Evolutionary conservation across 1,140 invertebrate species (phyloP).

Genomic region (Papilio polyxenes): DNA sequence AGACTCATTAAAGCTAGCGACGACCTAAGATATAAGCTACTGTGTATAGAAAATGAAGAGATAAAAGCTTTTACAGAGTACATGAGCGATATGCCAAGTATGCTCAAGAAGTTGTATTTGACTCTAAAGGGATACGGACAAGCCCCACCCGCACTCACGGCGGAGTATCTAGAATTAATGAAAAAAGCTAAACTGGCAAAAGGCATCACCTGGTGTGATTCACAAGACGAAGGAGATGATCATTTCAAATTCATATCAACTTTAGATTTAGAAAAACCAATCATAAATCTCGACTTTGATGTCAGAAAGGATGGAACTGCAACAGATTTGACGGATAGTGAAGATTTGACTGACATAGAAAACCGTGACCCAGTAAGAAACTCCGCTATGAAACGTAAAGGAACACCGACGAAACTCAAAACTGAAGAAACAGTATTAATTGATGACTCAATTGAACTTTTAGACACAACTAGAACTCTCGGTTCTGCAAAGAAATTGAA

Average conservation of each 20-base stretch:
- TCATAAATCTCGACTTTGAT: constrained; percentile 50
- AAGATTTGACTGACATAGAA: constrained; percentile 66
- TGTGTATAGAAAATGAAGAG: constrained; percentile 65
- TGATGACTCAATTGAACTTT: constrained; percentile 68
- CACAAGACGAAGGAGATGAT: constrained; percentile 55
- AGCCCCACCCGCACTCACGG: constrained; percentile 65
- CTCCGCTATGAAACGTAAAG: constrained; percentile 63
- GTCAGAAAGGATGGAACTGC: constrained; percentile 52
- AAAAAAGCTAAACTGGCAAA: constrained; percentile 73
- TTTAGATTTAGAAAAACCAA: constrained; percentile 63
- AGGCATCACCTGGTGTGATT: constrained; percentile 72
- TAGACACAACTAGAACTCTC: constrained; percentile 62
- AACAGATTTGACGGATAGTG: constrained; percentile 59
- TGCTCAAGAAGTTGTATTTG: constrained; percentile 75
- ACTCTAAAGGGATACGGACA: constrained; percentile 75
- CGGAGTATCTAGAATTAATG: constrained; percentile 74
- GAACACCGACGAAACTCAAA: constrained; percentile 65
- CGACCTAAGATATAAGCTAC: constrained; percentile 59
- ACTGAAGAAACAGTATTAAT: constrained; percentile 75
- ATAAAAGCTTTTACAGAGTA: constrained; percentile 68
- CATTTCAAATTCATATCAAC: constrained; percentile 69
- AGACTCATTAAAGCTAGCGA: constrained; percentile 54
- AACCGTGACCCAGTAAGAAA: constrained; percentile 53
- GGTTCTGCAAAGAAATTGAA: constrained; percentile 70
- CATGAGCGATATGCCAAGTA: constrained; percentile 68